phyloP scores from a whole-genome alignment of 2,113 vertebrate genomes.

The Montifringilla adamsi region DNA sequence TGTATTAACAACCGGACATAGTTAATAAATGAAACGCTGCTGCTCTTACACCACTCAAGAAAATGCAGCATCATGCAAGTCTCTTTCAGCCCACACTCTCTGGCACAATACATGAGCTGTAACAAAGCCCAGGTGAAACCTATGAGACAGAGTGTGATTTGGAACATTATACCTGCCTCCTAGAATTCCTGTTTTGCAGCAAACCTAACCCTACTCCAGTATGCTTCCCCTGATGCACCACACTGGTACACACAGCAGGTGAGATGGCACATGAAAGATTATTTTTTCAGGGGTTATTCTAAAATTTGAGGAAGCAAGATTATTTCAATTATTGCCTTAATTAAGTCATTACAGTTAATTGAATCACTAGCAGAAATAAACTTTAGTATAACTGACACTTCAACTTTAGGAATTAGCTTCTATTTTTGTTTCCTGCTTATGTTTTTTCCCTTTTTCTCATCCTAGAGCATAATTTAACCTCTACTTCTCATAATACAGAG shows the following conservation, averaged over 20 bases:
- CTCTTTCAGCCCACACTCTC: not conserved
- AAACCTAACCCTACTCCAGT: not conserved
- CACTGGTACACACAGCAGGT: not conserved
- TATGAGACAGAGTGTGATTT: not conserved
- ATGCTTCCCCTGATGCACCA: not conserved
- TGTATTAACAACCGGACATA: not conserved
- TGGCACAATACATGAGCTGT: not conserved
- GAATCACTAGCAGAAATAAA: slow-evolving; percentile 54
- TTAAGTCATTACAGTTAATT: slow-evolving; percentile 61
- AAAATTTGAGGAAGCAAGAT: slow-evolving; percentile 41
- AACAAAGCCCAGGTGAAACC: not conserved
- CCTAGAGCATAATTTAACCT: slow-evolving; percentile 7
- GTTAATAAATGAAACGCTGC: not conserved
- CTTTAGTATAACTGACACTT: slow-evolving; percentile 19
- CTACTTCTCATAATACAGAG: not conserved
- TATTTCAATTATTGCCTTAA: slow-evolving; percentile 48
- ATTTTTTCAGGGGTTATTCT: slow-evolving; percentile 16
- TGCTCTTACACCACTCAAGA: not conserved
- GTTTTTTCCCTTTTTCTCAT: not conserved
- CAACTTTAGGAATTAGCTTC: slow-evolving; percentile 30
- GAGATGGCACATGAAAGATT: not conserved
- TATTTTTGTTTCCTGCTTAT: slow-evolving; percentile 18
- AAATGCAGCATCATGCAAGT: not conserved
- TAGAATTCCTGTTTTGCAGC: not conserved
- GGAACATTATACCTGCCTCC: not conserved